A percentile compares a stretch with the other conserved stretches of the same genome.
Evolutionary conservation across 2,888 invertebrate genomes (phyloP).

Genomic region (Temnothorax ravouxi): DNA sequence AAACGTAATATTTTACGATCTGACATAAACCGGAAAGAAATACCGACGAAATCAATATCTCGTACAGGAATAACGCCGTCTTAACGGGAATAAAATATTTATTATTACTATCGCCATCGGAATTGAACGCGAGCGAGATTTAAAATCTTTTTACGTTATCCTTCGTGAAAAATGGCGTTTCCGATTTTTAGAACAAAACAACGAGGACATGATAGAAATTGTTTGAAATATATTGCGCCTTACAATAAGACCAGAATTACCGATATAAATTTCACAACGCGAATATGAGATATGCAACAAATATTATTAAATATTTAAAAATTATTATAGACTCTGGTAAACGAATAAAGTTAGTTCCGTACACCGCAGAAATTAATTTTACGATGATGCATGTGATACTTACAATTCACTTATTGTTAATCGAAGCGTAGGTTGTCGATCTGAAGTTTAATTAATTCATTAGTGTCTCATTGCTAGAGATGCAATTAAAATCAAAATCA

Average conservation of each 20-base stretch:
- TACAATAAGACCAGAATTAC: constrained; percentile 1
- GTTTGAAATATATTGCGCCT: constrained; percentile 18
- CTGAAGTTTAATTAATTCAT: constrained; percentile 67
- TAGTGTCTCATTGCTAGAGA: constrained; percentile 43
- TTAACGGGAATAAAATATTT: constrained; percentile 44
- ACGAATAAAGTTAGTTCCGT: constrained; percentile 61
- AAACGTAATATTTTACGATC: constrained; percentile 31
- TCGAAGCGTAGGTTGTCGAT: constrained; percentile 55
- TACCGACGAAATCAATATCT: constrained; percentile 29
- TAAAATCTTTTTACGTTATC: constrained; percentile 20
- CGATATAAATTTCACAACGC: constrained; percentile 9
- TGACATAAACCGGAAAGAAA: constrained; percentile 31
- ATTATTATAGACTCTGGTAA: background rate
- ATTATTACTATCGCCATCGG: constrained; percentile 10
- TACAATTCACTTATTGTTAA: constrained; percentile 55
- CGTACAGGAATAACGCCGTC: constrained; percentile 29
- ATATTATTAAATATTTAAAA: constrained; percentile 16
- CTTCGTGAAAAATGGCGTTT: constrained; percentile 17
- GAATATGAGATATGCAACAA: background rate
- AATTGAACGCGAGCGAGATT: constrained; percentile 22
- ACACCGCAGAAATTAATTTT: constrained; percentile 60
- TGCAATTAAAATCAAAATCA: constrained; percentile 42
- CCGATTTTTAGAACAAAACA: background rate
- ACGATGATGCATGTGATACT: constrained; percentile 50
- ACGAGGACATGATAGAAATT: background rate